Conservation (phyloP, 1,140 invertebrate species). For the Polypedilum vanderplanki region DNA sequence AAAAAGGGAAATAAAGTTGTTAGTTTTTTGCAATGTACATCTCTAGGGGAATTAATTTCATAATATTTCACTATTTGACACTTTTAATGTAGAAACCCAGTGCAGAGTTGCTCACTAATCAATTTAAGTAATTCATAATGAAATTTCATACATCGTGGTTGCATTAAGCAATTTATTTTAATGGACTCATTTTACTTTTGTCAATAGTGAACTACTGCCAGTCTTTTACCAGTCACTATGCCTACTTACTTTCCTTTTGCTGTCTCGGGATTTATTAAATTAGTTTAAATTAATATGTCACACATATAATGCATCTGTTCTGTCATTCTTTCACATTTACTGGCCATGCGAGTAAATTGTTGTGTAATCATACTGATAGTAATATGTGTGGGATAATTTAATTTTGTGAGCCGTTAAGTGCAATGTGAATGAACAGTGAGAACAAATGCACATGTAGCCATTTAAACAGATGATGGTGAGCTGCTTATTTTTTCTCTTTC, state of each 20-base stretch:
- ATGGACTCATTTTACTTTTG: background rate
- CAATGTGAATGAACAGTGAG: background rate
- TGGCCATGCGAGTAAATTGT: background rate
- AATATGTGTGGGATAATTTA: constrained; percentile 12
- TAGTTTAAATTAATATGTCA: constrained; percentile 20
- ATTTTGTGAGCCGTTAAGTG: background rate
- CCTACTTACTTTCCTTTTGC: background rate
- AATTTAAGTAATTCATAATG: constrained; percentile 7
- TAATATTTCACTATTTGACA: constrained; percentile 14
- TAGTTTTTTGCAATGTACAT: background rate
- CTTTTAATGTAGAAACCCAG: background rate
- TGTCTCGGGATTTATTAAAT: background rate
- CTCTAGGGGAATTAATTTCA: background rate
- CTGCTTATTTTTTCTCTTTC: background rate
- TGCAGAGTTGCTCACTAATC: background rate
- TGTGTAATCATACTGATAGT: constrained; percentile 18
- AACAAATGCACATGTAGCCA: background rate
- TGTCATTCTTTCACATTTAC: background rate
- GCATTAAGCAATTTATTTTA: constrained; percentile 19
- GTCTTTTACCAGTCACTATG: background rate
- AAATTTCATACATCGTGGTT: constrained; percentile 7
- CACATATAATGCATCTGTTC: constrained; percentile 12
- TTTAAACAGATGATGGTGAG: background rate
- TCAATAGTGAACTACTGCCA: background rate
- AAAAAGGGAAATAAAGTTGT: no score